Conservation (phyloP, 2,888 invertebrate genomes). For the Nemoura dubitans region DNA sequence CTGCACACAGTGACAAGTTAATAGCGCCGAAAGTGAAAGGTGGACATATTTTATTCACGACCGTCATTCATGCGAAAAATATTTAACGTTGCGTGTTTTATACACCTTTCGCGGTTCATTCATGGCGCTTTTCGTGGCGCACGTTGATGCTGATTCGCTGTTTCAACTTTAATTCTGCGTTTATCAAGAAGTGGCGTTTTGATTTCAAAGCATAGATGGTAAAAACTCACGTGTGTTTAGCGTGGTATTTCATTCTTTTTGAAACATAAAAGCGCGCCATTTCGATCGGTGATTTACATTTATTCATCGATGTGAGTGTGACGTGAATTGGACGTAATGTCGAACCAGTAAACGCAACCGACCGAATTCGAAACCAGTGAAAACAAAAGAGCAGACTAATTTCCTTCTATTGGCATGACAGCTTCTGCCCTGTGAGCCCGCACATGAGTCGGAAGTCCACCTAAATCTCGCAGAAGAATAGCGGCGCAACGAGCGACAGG, state of each 20-base stretch:
- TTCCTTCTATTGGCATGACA: background rate
- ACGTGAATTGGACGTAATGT: background rate
- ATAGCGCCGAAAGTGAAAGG: background rate
- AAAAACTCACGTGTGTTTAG: background rate
- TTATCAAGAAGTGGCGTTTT: background rate
- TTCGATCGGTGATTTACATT: background rate
- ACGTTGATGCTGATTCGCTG: background rate
- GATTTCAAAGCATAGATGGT: background rate
- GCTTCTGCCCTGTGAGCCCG: background rate
- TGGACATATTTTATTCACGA: background rate
- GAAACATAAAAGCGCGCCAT: slow-evolving; percentile 21
- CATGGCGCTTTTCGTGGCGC: background rate
- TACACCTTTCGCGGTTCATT: background rate
- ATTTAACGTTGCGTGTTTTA: background rate
- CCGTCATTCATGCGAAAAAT: background rate
- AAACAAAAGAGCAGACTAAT: background rate
- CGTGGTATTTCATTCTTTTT: slow-evolving; percentile 1
- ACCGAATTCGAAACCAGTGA: background rate
- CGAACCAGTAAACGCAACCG: background rate
- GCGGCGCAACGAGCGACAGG: background rate
- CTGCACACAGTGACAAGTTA: background rate
- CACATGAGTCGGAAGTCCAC: background rate
- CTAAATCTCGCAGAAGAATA: background rate
- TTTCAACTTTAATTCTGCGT: background rate
- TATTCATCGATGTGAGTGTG: background rate